Evolutionary conservation across 2,888 invertebrate genomes (phyloP), one percentile per base, ranked within the genome.

Genomic region (Escarpia spicata): DNA sequence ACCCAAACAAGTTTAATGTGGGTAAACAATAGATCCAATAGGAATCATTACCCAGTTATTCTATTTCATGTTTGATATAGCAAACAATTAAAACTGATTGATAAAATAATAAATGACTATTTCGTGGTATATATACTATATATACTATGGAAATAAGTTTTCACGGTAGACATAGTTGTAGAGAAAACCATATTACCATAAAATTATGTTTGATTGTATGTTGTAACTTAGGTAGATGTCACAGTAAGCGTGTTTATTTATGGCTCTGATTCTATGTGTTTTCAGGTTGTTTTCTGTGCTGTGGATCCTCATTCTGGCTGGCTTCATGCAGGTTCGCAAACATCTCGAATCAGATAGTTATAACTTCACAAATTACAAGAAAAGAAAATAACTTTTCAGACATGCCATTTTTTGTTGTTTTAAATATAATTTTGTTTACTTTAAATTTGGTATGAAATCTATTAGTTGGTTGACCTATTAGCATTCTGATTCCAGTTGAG

Each of bases 251-350:
- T 92, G 92, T 15, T 37, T 43, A 37, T 92, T 75, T 31, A 58
- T 44, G 26, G 2, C 43, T 93, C 98, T 93, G 43, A 26, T 90
- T 75, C 44, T 90, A 37, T 92, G 26, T 92, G 26, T 90, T 92
- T 96, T 94, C 93, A 96, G 96, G 31, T 94, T 97, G 93, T 96
- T 96, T 95, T 95, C 97, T 31, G 95, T 96, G 43, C 94, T 97
- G 45, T 96, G 96, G 94, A 95, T 97, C n/a, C 97, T 98, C 10
- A 96, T 98, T 58, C 96, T 98, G 89, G 98, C 98, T 43, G 98
- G 98, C 10, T 95, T 98, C 3, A 95, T 98, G 91, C 97, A 97
- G 96, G 97, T 97, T 94, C 60, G 92, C 91, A 75, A 75, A 75
- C 19, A 75, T 19, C 19, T 75, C 75, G 2, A 19, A 26, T 75